Evolutionary conservation across 2,113 vertebrate genomes (phyloP).

Genomic region (Mixornis gularis): DNA sequence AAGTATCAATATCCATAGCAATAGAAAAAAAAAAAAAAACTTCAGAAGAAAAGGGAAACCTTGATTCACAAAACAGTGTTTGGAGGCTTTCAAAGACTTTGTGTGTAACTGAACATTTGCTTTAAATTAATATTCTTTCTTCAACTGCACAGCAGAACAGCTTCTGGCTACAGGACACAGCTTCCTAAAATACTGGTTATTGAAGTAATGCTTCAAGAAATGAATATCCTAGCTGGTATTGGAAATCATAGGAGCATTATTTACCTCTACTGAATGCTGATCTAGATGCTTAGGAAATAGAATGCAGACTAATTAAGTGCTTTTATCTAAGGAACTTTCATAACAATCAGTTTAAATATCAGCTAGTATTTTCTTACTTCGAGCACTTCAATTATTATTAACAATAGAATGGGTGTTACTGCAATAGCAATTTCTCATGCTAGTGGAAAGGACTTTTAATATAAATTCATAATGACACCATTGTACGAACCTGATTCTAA

Average conservation of each 20-base stretch:
- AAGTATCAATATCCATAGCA: not conserved
- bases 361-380: constrained; percentile 37
- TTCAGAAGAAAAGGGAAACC: constrained; percentile 1
- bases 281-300: constrained; percentile 38
- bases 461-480: not conserved
- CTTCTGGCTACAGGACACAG: not conserved
- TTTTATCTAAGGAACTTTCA: constrained; percentile 48
- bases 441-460: constrained; percentile 36
- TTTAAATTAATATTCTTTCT: constrained; percentile 17
- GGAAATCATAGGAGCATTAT: constrained; percentile 43
- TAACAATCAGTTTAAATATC: constrained; percentile 52
- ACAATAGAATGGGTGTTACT: constrained; percentile 1
- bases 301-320: constrained; percentile 50
- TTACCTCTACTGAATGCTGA: constrained; percentile 40
- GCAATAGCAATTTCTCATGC: constrained; percentile 17
- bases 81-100: not conserved
- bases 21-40: not conserved
- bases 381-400: constrained; percentile 30
- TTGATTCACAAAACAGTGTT: not conserved
- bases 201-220: constrained; percentile 37
- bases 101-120: not conserved
- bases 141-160: not conserved
- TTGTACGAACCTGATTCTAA: constrained; percentile 21
- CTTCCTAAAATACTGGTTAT: not conserved
- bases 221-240: not conserved